phyloP scores from a whole-genome alignment of 2,888 invertebrate genomes.

The Holacanthella duospinosa region DNA sequence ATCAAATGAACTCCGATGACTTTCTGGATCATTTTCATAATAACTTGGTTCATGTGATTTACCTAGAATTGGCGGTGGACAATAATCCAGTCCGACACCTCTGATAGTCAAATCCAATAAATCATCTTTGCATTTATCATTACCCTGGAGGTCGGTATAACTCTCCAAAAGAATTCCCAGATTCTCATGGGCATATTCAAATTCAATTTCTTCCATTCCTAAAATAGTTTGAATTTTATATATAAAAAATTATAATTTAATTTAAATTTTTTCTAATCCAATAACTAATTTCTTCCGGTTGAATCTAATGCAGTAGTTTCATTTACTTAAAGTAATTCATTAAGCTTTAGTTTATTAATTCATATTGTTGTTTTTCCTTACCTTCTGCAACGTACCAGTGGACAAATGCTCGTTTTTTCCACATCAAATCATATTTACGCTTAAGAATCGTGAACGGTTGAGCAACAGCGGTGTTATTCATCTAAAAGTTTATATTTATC shows the following conservation, averaged over 20 bases:
- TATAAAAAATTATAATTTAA: background rate
- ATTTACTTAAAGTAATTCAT: too few species aligned
- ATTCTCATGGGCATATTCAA: constrained; percentile 8
- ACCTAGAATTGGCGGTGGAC: too few species aligned
- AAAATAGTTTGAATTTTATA: too few species aligned
- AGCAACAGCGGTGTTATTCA: constrained; percentile 10
- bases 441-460: background rate
- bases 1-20: too few species aligned
- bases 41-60: too few species aligned
- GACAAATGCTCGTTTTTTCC: constrained; percentile 12
- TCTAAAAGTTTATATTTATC: background rate
- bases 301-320: too few species aligned
- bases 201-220: constrained; percentile 14
- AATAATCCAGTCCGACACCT: too few species aligned
- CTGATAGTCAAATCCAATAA: background rate
- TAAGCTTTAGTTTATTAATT: too few species aligned
- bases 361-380: too few species aligned
- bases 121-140: background rate
- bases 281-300: too few species aligned
- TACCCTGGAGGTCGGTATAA: constrained; percentile 7
- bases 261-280: background rate
- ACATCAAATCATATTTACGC: constrained; percentile 8
- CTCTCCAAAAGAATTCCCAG: constrained; percentile 3
- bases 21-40: too few species aligned
- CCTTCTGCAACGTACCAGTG: constrained; percentile 14